These are phyloP conservation scores for Zingel zingel DNA, from an alignment of 2,113 vertebrate genomes.

Conservation along the genomic window DNA sequence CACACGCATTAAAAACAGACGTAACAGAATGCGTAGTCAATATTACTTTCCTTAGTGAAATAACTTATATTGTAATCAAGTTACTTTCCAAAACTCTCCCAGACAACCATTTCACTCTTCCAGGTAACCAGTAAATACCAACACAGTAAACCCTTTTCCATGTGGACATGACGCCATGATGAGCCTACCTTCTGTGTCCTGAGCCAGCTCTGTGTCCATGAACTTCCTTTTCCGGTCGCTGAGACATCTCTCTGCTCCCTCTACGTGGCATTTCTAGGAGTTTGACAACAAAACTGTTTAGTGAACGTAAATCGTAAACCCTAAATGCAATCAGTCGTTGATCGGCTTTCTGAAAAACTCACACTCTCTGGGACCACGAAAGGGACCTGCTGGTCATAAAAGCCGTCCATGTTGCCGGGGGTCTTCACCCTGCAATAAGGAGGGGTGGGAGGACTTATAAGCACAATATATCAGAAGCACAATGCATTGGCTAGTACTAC, in stretches of 20 bases:
- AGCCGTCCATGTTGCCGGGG: constrained; percentile 89
- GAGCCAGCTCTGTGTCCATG: constrained; percentile 92
- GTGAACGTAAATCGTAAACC: neutral
- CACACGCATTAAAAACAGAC: too few relatives aligned
- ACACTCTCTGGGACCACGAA: constrained; percentile 91
- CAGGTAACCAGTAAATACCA: neutral
- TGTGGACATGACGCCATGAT: neutral
- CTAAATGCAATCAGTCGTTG: rapidly evolving
- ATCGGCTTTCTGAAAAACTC: constrained; percentile 74
- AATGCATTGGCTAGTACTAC: neutral
- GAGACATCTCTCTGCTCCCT: constrained; percentile 82
- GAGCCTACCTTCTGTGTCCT: constrained; percentile 94
- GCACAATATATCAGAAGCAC: neutral
- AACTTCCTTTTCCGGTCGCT: constrained; percentile 93
- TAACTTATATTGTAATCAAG: neutral
- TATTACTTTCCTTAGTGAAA: neutral
- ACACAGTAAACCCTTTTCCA: neutral
- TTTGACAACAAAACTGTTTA: neutral
- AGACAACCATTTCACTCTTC: neutral
- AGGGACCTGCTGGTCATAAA: constrained; percentile 97
- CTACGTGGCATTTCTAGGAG: constrained; percentile 80
- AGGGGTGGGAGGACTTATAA: neutral
- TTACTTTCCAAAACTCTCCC: neutral
- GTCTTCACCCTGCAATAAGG: constrained; percentile 57
- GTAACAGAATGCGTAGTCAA: too few relatives aligned